Evolutionary conservation across 2,113 vertebrate species (phyloP), one percentile per base, ranked within the genome.

Genomic region (Xyliphius kryptos): DNA sequence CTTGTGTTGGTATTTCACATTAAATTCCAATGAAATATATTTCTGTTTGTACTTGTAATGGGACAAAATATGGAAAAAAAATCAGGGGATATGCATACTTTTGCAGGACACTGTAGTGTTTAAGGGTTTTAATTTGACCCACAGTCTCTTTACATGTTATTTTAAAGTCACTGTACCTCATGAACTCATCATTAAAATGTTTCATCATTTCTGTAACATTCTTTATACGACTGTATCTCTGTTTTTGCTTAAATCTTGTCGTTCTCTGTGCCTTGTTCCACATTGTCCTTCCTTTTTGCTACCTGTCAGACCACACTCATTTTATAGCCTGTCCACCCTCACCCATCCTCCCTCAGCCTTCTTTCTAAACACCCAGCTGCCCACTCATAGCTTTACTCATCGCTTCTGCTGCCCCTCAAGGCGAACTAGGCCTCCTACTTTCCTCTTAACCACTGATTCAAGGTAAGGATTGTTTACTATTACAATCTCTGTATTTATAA

Each of bases 351-450:
- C 77, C 53, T 70, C 76, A 76, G 79, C 77, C 77, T 81, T 77
- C 80, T 82, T 75, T 81, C 80, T 79, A 82, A 81, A 75, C 79
- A 77, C n/a, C 52, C 66, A 74, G 65, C 73, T 48, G 54, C 70
- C 38, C 13, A 13, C 83, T 87, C 82, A 86, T 83, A 85, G 85
- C 87, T 89, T 89, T 86, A 88, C 86, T 87, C 91, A 93, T 90
- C 92, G 92, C 90, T 93, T 91, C 87, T 92, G 90, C 90, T 92
- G 91, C 80, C 89, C 89, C 81, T 86, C 90, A 82, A 86, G 90
- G 82, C 87, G 87, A 80, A 88, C 88, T 84, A 90, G 89, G 86
- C 87, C 88, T 83, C 86, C 88, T 83, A 86, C 82, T 84, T 86
- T 79, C 61, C 86, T 90, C 85, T 88, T 85, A 83, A 84, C 86